Conservation (phyloP, 2,113 vertebrate genomes). For the Pteropus alecto region DNA sequence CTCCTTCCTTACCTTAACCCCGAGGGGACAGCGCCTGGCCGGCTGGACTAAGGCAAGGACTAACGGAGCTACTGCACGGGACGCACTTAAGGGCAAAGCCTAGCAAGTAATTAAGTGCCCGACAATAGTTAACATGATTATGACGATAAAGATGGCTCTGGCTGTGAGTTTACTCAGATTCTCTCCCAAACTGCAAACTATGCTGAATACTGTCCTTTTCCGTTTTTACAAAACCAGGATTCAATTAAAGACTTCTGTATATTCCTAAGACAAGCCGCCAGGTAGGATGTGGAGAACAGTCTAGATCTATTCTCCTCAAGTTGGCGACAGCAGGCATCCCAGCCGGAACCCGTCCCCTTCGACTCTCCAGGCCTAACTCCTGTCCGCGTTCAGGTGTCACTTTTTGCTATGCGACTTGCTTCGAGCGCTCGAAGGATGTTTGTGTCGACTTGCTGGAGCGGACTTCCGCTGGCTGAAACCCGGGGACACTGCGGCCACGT, state of each 20-base stretch:
- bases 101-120: background rate
- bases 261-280: background rate
- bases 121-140: accelerated
- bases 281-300: background rate
- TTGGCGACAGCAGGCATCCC: background rate
- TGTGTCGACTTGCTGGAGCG: background rate
- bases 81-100: background rate
- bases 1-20: background rate
- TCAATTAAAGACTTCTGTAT: background rate
- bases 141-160: background rate
- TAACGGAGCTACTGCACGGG: accelerated
- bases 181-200: background rate
- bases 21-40: accelerated
- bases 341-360: background rate
- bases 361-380: too few species aligned
- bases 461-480: background rate
- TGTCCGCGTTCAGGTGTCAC: background rate
- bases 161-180: background rate
- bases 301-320: background rate
- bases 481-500: too few species aligned
- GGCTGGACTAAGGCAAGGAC: background rate
- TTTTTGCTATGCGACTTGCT: background rate
- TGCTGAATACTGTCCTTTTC: background rate
- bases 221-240: background rate
- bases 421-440: background rate